Percentiles rank a stretch among this genome's conserved stretches.
phyloP scores from a whole-genome alignment of 2,888 invertebrate genomes.

The Platycnemis pennipes region DNA sequence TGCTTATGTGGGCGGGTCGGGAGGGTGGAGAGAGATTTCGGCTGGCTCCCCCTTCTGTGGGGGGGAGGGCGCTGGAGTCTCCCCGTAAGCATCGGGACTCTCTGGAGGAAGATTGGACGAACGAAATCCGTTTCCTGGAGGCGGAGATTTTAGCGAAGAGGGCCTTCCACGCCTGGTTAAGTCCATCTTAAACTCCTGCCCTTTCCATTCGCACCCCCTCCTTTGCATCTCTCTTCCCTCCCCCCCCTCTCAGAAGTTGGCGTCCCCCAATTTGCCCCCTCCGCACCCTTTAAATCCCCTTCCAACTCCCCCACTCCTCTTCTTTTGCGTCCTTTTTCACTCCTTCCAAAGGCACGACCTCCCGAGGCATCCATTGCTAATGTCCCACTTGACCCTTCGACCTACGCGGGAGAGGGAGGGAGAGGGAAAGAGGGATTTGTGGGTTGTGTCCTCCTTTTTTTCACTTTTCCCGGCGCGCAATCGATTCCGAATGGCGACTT shows the following conservation, averaged over 20 bases:
- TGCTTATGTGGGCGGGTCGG: conserved; percentile 44
- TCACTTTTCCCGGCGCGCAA: neutral
- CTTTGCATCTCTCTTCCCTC: neutral
- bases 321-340: neutral
- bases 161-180: conserved; percentile 58
- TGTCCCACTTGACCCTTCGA: conserved; percentile 54
- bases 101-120: conserved; percentile 55
- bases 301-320: neutral
- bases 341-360: neutral
- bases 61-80: neutral
- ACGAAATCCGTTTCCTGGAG: conserved; percentile 59
- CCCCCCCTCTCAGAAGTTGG: neutral
- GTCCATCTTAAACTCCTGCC: conserved; percentile 41
- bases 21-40: neutral
- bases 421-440: too few relatives aligned
- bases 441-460: too few relatives aligned
- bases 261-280: neutral
- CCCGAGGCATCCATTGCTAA: neutral
- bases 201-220: neutral
- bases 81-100: conserved; percentile 25
- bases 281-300: neutral
- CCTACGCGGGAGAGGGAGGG: neutral
- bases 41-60: neutral
- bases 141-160: conserved; percentile 55
- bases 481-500: conserved; percentile 25